Conservation (phyloP, 2,113 vertebrate species). For the Periophthalmodon schlosseri region DNA sequence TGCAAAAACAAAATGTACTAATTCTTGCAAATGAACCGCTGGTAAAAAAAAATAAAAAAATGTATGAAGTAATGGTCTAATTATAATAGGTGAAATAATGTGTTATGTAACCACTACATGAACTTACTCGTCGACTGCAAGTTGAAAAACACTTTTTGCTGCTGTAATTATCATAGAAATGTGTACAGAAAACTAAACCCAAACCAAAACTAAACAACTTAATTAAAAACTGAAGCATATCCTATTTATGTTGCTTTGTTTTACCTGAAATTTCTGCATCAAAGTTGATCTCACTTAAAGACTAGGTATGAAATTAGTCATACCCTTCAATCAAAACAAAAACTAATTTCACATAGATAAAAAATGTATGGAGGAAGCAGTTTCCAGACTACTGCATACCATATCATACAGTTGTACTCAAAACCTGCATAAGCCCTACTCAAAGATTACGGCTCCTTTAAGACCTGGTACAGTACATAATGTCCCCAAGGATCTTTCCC, state of each 20-base stretch:
- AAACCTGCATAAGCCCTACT: no score
- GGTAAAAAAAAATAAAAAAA: no score
- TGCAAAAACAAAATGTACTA: no score
- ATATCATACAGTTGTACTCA: not conserved
- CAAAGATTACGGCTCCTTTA: conserved; percentile 11
- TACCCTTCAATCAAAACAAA: no score
- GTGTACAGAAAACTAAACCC: not conserved
- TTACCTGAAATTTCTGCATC: no score
- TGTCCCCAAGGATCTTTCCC: conserved; percentile 33
- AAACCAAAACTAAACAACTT: no score
- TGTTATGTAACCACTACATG: not conserved
- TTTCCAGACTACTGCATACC: not conserved
- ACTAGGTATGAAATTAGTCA: no score
- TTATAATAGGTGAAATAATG: not conserved
- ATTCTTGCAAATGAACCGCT: no score
- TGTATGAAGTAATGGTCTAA: not conserved
- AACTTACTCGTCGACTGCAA: not conserved
- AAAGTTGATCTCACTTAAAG: no score
- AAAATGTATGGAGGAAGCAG: not conserved
- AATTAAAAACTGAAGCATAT: no score
- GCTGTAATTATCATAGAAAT: not conserved
- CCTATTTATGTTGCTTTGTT: no score
- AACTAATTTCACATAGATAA: not conserved
- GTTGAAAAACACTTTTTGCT: not conserved
- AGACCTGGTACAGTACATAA: conserved; percentile 33